Conservation (phyloP, 2,888 invertebrate species). For the Gastracanthus pulcherrimus region DNA sequence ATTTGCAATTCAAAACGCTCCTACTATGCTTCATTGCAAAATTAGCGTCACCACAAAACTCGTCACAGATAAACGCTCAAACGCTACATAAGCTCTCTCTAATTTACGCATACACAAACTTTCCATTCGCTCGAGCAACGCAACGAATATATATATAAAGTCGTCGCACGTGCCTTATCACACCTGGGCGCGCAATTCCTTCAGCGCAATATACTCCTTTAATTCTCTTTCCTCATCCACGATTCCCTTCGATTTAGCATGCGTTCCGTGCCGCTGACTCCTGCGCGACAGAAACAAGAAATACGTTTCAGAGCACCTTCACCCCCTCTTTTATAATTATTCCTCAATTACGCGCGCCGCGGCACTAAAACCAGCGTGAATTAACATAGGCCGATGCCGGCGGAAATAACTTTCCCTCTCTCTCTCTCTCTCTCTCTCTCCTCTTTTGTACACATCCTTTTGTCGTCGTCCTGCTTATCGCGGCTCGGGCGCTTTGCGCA, state of each 20-base stretch:
- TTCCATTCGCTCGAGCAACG: neutral
- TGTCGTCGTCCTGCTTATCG: neutral
- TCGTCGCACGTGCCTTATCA: slow-evolving; percentile 24
- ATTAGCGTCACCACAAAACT: too few species aligned
- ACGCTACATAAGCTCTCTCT: too few species aligned
- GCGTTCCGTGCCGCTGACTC: slow-evolving; percentile 27
- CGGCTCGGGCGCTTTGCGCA: slow-evolving; percentile 23
- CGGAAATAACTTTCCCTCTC: slow-evolving; percentile 42
- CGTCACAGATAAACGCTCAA: too few species aligned
- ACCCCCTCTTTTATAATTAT: slow-evolving; percentile 31
- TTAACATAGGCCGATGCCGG: slow-evolving; percentile 54
- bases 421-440: neutral
- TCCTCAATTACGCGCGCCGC: slow-evolving; percentile 46
- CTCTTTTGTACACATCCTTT: neutral
- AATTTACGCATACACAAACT: neutral
- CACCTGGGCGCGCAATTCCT: slow-evolving; percentile 16
- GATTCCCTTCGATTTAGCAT: neutral
- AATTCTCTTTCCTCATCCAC: neutral
- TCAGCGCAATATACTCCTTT: neutral
- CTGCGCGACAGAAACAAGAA: slow-evolving; percentile 15
- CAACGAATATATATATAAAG: neutral
- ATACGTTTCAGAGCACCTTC: slow-evolving; percentile 31
- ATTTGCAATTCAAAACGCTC: too few species aligned
- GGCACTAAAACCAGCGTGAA: slow-evolving; percentile 21
- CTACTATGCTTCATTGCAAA: too few species aligned